Percentiles rank a stretch among this genome's conserved stretches.
Evolutionary conservation across 2,113 vertebrate species (phyloP).

Genomic region (Lanius collurio): DNA sequence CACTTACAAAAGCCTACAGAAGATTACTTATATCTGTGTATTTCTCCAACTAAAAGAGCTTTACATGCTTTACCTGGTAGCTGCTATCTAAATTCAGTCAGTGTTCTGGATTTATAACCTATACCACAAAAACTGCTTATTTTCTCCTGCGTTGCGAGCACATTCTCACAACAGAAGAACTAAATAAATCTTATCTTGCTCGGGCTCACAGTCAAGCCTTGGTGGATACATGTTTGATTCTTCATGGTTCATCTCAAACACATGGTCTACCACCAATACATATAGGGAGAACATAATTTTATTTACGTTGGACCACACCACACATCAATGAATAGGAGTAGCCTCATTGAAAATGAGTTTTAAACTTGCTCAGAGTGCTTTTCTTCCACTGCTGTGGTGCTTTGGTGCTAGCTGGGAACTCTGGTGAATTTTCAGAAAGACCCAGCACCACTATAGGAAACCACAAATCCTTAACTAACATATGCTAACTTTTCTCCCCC

Average conservation of each 20-base stretch:
- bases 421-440: slow-evolving; percentile 35
- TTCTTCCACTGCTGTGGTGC: not conserved
- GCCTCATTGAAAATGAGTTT: not conserved
- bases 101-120: not conserved
- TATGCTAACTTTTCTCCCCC: slow-evolving; percentile 77
- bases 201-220: not conserved
- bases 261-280: fast-evolving
- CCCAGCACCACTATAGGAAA: slow-evolving; percentile 61
- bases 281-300: not conserved
- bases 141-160: not conserved
- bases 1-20: not conserved
- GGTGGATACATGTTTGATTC: not conserved
- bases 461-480: slow-evolving; percentile 80
- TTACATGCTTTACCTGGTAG: not conserved
- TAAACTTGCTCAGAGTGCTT: not conserved
- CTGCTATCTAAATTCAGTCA: not conserved
- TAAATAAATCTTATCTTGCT: not conserved
- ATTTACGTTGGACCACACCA: not conserved
- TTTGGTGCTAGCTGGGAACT: not conserved
- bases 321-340: not conserved
- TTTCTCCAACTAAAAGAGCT: not conserved
- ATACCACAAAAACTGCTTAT: not conserved
- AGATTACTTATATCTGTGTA: not conserved
- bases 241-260: not conserved
- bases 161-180: not conserved